Conservation (phyloP, 2,888 invertebrate genomes). For the Corbicula japonica region DNA sequence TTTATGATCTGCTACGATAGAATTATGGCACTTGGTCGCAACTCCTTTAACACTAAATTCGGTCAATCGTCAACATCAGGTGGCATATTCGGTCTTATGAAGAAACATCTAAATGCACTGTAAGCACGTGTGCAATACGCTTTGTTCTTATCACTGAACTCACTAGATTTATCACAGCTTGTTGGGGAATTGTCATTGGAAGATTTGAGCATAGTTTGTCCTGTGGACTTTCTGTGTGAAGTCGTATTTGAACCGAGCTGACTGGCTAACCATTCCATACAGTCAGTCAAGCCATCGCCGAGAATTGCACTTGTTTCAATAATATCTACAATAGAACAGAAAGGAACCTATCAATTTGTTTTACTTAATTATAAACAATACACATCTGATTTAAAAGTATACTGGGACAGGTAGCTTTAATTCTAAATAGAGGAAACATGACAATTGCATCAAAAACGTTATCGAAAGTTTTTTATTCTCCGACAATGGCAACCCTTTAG, state of each 20-base stretch:
- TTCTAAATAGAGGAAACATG: background rate
- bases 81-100: conserved; percentile 72
- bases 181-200: conserved; percentile 17
- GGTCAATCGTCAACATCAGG: conserved; percentile 49
- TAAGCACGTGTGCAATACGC: conserved; percentile 80
- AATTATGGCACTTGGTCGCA: too few relatives aligned
- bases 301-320: conserved; percentile 79
- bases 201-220: background rate
- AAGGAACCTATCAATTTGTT: background rate
- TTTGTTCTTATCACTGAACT: conserved; percentile 58
- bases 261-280: conserved; percentile 81
- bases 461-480: background rate
- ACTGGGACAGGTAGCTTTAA: background rate
- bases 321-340: conserved; percentile 72
- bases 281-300: conserved; percentile 78
- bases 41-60: too few relatives aligned
- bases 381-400: background rate
- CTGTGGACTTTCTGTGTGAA: conserved; percentile 12
- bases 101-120: conserved; percentile 81
- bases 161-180: conserved; percentile 26
- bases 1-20: too few relatives aligned
- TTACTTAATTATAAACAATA: background rate
- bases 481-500: background rate
- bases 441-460: background rate
- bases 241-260: conserved; percentile 73